Evolutionary conservation across 2,797 vertebrate genomes (phyloP), one percentile per base, ranked within the genome.

Genomic region (Pelodytes ibericus): DNA sequence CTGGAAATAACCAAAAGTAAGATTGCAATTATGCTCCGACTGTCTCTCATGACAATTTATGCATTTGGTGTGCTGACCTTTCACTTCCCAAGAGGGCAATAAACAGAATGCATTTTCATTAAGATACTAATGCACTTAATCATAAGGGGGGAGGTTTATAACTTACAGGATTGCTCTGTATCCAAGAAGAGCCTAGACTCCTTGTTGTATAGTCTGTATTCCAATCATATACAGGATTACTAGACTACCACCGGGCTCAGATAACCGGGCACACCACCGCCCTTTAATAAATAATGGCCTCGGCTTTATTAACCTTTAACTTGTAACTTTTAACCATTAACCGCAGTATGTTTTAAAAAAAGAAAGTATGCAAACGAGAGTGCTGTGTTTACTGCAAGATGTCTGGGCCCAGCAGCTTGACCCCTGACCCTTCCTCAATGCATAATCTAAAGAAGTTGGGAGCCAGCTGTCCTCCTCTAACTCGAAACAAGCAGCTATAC

Each of bases 41-140:
- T 83, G 82, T 89, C 90, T 91, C 90, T 87, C 86, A 89, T 92
- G 90, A 86, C 90, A 91, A 92, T 93, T 92, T 91, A 90, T 90
- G 90, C 90, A 84, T 90, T 90, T 89, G 84, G 87, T 88, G 88
- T 77, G 84, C 84, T 90, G 90, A 92, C 90, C 90, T 89, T 86
- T 84, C 83, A 65, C 81, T 87, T 92, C 91, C 91, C 92, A 85
- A 84, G 92, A 89, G 91, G 84, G 72, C 88, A 89, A 91, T 93
- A 91, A 91, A 90, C 86, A 90, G 87, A 90, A 93, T 90, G 88
- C 91, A 90, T 92, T 92, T 93, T 91, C 90, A 91, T 93, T 91
- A 91, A 91, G 91, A 89, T 90, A 91, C 90, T 93, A 92, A 93
- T 92, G 90, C 87, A 91, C 90, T 93, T 93, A 90, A 92, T 91